These are phyloP conservation scores for Rhabdornis inornatus DNA, from an alignment of 2,113 vertebrate genomes.

Conservation along the genomic window DNA sequence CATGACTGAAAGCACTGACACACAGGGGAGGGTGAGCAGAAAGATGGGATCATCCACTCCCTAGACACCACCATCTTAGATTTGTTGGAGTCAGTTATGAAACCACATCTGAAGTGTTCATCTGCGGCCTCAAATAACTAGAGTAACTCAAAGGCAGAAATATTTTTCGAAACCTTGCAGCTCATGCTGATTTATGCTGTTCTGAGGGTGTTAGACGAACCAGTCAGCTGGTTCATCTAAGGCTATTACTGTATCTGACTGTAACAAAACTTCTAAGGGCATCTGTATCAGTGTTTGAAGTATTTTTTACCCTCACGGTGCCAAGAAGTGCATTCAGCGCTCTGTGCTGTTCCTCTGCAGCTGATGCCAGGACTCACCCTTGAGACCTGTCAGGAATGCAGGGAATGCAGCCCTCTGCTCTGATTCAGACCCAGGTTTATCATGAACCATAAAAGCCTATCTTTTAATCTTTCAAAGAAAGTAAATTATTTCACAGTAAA, in stretches of 20 bases:
- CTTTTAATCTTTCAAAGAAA: slow-evolving; percentile 48
- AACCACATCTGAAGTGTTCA: not conserved
- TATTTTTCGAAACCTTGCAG: not conserved
- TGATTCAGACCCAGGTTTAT: slow-evolving; percentile 31
- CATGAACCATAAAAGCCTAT: slow-evolving; percentile 24
- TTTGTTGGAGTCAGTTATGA: not conserved
- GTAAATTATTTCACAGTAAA: slow-evolving; percentile 46
- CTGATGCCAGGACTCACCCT: slow-evolving; percentile 12
- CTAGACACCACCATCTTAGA: not conserved
- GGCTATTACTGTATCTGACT: not conserved
- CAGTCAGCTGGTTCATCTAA: not conserved
- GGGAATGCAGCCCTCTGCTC: slow-evolving; percentile 29
- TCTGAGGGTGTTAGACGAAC: not conserved
- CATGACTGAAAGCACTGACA: not conserved
- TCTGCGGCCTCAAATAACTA: not conserved
- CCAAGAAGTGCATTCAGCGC: not conserved
- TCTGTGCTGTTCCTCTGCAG: not conserved
- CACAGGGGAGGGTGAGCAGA: not conserved
- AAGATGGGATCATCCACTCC: not conserved
- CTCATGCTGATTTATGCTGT: not conserved
- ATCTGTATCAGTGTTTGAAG: not conserved
- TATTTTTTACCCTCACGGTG: not conserved
- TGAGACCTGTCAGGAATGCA: slow-evolving; percentile 37
- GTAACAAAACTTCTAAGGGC: not conserved
- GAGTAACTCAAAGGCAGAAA: not conserved